Conservation (phyloP, 2,113 vertebrate species). For the Dromiciops gliroides region DNA sequence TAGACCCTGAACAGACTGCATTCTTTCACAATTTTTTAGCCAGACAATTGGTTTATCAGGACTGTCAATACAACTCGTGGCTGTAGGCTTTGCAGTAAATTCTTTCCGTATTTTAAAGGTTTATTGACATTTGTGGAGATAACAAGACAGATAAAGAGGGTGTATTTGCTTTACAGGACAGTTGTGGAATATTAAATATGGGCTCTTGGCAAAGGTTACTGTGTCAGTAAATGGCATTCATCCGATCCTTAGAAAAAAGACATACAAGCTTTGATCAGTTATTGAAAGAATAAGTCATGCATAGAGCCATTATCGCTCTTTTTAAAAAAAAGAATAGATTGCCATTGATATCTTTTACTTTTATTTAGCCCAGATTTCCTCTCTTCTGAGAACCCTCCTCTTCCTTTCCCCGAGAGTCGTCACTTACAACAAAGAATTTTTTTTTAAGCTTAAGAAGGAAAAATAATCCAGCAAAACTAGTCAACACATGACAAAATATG, state of each 20-base stretch:
- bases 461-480: background rate
- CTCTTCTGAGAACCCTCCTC: background rate
- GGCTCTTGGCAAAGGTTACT: constrained; percentile 19
- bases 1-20: background rate
- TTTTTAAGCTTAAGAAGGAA: background rate
- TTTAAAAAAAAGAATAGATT: background rate
- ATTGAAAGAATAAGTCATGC: background rate
- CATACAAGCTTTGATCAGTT: constrained; percentile 19
- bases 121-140: constrained; percentile 20
- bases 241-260: constrained; percentile 36
- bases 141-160: constrained; percentile 57
- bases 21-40: constrained; percentile 5
- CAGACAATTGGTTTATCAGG: background rate
- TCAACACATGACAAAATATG: background rate
- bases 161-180: constrained; percentile 6
- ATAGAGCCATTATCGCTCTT: background rate
- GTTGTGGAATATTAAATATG: constrained; percentile 32
- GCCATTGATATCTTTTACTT: background rate
- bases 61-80: background rate
- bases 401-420: background rate
- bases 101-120: constrained; percentile 26
- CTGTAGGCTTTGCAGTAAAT: background rate
- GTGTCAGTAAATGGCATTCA: constrained; percentile 36
- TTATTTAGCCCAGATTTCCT: background rate
- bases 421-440: background rate